Percentiles rank a stretch among this genome's conserved stretches.
Evolutionary conservation across 2,888 invertebrate genomes (phyloP).

Genomic region (Autographa pulchrina): DNA sequence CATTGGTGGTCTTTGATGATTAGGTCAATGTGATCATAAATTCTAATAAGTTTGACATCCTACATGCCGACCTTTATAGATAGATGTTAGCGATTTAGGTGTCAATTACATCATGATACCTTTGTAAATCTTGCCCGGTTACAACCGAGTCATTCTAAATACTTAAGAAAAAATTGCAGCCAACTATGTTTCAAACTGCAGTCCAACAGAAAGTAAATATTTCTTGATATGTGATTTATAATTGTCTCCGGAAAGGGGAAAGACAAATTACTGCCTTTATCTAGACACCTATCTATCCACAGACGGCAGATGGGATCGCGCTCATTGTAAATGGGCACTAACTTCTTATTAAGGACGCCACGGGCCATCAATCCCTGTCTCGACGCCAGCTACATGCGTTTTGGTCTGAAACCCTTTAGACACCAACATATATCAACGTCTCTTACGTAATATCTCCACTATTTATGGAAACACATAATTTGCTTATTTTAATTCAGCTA

Average conservation of each 20-base stretch:
- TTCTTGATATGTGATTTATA: background rate
- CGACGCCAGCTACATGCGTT: slow-evolving; percentile 38
- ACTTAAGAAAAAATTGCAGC: no score
- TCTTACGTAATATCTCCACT: slow-evolving; percentile 53
- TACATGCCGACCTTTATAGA: background rate
- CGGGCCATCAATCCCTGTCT: slow-evolving; percentile 57
- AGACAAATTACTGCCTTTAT: slow-evolving; percentile 45
- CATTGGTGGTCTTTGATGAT: slow-evolving; percentile 6
- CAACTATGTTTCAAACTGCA: no score
- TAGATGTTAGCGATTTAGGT: slow-evolving; percentile 4
- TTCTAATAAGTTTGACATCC: background rate
- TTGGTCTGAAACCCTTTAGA: slow-evolving; percentile 49
- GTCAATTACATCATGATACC: slow-evolving; percentile 16
- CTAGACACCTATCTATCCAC: slow-evolving; percentile 38
- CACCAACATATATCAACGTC: slow-evolving; percentile 49
- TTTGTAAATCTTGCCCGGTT: background rate
- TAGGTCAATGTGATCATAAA: slow-evolving; percentile 3
- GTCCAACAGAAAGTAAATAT: slow-evolving; percentile 22
- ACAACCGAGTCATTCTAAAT: no score
- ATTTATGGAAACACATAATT: slow-evolving; percentile 57
- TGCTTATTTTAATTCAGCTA: slow-evolving; percentile 55
- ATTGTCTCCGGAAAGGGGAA: slow-evolving; percentile 4
- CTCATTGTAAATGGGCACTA: slow-evolving; percentile 46
- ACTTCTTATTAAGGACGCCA: slow-evolving; percentile 57
- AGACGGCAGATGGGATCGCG: slow-evolving; percentile 44